phyloP scores from a whole-genome alignment of 2,888 invertebrate species.

The Noctua fimbriata region DNA sequence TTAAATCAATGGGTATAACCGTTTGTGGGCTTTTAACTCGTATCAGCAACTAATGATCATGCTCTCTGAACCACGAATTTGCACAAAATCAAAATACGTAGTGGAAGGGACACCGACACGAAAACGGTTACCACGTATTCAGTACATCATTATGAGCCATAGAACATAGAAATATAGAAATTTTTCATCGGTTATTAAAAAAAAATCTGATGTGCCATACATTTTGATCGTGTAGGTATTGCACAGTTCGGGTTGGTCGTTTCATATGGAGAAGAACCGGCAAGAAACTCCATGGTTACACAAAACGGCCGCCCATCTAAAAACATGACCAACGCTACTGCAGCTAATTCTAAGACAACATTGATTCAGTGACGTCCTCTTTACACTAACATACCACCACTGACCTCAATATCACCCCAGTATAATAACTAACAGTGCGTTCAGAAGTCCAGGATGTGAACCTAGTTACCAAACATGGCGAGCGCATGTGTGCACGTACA shows the following conservation, averaged over 20 bases:
- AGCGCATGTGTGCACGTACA: conserved; percentile 26
- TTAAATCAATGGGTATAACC: neutral
- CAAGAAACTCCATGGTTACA: neutral
- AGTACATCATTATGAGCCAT: too few species aligned
- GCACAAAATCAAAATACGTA: neutral
- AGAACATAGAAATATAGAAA: too few species aligned
- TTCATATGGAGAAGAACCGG: neutral
- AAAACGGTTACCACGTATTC: too few species aligned
- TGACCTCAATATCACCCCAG: conserved; percentile 35
- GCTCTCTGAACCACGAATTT: neutral
- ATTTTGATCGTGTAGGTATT: too few species aligned
- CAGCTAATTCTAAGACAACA: neutral
- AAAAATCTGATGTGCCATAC: too few species aligned
- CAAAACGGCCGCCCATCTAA: neutral
- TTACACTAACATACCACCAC: conserved; percentile 6
- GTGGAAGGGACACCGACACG: too few species aligned
- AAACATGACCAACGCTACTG: neutral
- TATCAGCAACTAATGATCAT: neutral
- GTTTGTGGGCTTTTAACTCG: neutral
- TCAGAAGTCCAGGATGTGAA: conserved; percentile 47
- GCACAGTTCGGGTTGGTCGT: neutral
- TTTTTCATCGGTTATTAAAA: too few species aligned
- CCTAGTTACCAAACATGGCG: conserved; percentile 50
- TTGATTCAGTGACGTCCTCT: neutral
- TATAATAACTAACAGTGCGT: conserved; percentile 18